A percentile compares a stretch with the other conserved stretches of the same genome.
Evolutionary conservation across 2,113 vertebrate genomes (phyloP).

Genomic region (Platycercus adscitus): DNA sequence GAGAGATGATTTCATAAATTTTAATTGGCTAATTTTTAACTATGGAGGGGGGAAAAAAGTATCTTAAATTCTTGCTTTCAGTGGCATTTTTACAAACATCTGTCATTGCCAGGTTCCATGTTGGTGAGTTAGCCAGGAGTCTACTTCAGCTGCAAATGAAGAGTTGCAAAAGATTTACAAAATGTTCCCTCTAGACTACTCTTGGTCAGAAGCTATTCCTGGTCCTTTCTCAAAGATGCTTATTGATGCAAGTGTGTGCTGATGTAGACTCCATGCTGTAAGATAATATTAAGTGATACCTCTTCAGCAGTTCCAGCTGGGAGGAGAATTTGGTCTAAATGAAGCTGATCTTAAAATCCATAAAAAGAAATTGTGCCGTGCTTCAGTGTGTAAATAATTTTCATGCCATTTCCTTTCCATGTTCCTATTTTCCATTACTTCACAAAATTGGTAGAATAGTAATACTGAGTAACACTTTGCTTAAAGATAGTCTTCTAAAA

Average conservation of each 20-base stretch:
- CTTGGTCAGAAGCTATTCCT: not conserved
- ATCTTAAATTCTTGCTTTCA: not conserved
- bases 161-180: not conserved
- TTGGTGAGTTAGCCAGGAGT: not conserved
- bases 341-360: constrained; percentile 22
- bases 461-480: not conserved
- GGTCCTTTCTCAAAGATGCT: not conserved
- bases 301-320: constrained; percentile 32
- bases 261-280: not conserved
- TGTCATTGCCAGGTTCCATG: not conserved
- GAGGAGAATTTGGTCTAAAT: constrained; percentile 17
- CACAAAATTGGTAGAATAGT: not conserved
- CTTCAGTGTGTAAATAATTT: constrained; percentile 22
- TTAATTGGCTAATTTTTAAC: not conserved
- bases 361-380: constrained; percentile 17
- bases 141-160: not conserved
- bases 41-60: accelerated
- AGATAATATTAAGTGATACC: not conserved
- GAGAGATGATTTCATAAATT: not conserved
- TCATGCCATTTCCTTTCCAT: not conserved
- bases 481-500: not conserved
- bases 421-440: not conserved
- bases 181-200: not conserved
- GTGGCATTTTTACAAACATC: not conserved
- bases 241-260: not conserved